Conservation (phyloP, 2,797 vertebrate species). For the Mormyrus hasselquistii region DNA sequence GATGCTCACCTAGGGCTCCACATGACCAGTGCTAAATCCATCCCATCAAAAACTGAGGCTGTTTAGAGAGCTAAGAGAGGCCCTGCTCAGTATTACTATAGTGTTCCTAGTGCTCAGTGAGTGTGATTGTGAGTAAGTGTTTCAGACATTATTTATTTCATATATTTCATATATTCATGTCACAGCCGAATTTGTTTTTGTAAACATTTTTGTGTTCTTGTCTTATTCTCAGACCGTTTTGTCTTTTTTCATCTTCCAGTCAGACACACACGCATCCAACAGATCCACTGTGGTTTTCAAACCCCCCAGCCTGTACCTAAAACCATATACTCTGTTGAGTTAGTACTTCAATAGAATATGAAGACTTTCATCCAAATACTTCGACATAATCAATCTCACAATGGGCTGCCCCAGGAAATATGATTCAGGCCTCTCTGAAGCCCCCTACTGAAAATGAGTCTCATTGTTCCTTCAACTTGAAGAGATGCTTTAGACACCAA, state of each 20-base stretch:
- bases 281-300: not conserved
- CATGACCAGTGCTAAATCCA: not conserved
- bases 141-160: not conserved
- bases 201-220: not conserved
- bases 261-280: not conserved
- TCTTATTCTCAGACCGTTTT: not conserved
- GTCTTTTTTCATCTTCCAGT: not conserved
- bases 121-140: not conserved
- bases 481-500: slow-evolving; percentile 7
- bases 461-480: not conserved
- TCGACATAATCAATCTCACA: not conserved
- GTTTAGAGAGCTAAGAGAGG: not conserved
- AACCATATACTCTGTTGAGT: not conserved
- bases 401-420: not conserved
- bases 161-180: not conserved
- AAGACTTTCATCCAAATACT: not conserved
- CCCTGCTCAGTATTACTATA: not conserved
- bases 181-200: not conserved
- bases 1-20: not conserved
- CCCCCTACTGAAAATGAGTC: not conserved
- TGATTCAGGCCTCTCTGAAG: not conserved
- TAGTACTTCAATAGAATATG: not conserved
- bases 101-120: not conserved
- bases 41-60: not conserved
- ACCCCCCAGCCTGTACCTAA: not conserved